Evolutionary conservation across 2,113 vertebrate species (phyloP), one percentile per base, ranked within the genome.

Genomic region (Acrocephalus arundinaceus): DNA sequence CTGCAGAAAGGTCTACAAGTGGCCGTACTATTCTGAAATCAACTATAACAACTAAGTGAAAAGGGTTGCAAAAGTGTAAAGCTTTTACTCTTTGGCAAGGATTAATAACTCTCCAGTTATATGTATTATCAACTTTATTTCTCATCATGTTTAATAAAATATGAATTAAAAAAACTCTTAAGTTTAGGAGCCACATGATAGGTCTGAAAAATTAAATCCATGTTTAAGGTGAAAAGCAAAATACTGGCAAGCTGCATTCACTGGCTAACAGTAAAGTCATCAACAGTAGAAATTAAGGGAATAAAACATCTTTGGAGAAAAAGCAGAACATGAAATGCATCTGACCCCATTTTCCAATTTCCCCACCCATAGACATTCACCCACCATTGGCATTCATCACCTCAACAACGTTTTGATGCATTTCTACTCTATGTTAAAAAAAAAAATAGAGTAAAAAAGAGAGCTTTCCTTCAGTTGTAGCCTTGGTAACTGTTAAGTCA

Each of bases 391-490:
- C 7, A 79, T 9, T 73, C 72, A 63, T 45, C 49, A 89, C 30
- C 30, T 89, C 28, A 15, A 28, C 9, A 62, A 51, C 0, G 4
- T 39, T 83, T 46, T 68, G 15, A 75, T 59, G 10, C 5, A 41
- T 68, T 83, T 73, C 54, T 65, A 41, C 16, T 39, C 13, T 27
- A 65, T 13, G 5, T 61, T 28, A 6, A 49, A 76, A 37, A 49
- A 57, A 49, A 55, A 39, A 21, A 11, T 0, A 6, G 3, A 3
- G 9, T 1, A 1, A 20, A 20, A 45, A 51, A 37, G 3, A 41
- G 17, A 51, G 2, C 10, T 4, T 23, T 63, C 20, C 48, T 71
- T 78, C 21, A 52, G 8, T 30, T 43, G 12, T 9, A 89, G 43
- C 30, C 43, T 80, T 70, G 18, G 57, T 49, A 90, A 90, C 37